phyloP scores from a whole-genome alignment of 2,888 invertebrate genomes.

The Nezara viridula region DNA sequence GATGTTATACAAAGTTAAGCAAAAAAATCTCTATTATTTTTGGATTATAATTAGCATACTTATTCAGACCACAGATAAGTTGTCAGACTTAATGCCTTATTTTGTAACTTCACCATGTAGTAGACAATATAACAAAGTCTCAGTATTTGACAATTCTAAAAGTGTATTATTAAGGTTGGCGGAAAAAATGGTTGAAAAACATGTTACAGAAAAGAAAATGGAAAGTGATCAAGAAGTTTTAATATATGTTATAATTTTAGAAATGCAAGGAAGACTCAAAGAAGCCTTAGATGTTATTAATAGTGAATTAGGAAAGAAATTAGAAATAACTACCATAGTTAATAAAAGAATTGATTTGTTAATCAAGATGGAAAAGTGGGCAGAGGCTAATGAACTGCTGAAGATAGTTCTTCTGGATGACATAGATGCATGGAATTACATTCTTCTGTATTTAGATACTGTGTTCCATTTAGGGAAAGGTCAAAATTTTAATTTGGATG shows the following conservation, averaged over 20 bases:
- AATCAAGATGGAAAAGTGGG: constrained; percentile 81
- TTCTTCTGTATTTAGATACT: constrained; percentile 62
- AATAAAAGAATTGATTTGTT: constrained; percentile 80
- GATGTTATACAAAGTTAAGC: constrained; percentile 89
- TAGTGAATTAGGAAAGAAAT: constrained; percentile 78
- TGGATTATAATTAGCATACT: constrained; percentile 99
- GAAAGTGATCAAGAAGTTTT: constrained; percentile 95
- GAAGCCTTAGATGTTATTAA: constrained; percentile 87
- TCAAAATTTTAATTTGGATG: constrained; percentile 47
- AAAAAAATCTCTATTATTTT: constrained; percentile 96
- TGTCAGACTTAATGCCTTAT: constrained; percentile 59
- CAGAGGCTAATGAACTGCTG: constrained; percentile 80
- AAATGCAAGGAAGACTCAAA: constrained; percentile 76
- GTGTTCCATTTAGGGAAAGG: constrained; percentile 60
- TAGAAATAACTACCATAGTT: constrained; percentile 72
- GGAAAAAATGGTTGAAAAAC: constrained; percentile 93
- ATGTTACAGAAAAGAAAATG: constrained; percentile 87
- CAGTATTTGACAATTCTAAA: constrained; percentile 40
- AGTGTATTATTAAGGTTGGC: constrained; percentile 75
- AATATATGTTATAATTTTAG: constrained; percentile 89
- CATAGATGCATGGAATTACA: constrained; percentile 67
- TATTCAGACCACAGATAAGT: constrained; percentile 80
- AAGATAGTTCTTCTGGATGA: constrained; percentile 82
- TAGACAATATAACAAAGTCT: neutral
- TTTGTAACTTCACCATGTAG: constrained; percentile 44